A percentile compares a stretch with the other conserved stretches of the same genome.
phyloP scores from a whole-genome alignment of 1,140 invertebrate genomes.

The Hylyphantes graminicola region DNA sequence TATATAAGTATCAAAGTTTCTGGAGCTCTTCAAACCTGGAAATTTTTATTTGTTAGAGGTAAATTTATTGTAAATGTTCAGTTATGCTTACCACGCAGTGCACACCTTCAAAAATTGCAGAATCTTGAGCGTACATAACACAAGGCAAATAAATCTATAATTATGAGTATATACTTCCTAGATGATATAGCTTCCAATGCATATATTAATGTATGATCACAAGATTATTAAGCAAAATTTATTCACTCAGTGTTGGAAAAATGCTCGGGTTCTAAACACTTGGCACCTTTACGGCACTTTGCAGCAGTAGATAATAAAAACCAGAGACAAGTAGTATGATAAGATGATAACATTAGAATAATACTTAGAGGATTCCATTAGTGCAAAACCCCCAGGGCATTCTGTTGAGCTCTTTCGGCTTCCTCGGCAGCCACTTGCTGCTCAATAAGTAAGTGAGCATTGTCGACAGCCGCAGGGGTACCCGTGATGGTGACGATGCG shows the following conservation, averaged over 20 bases:
- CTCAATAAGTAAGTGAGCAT: slow-evolving; percentile 93
- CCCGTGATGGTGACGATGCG: slow-evolving; percentile 96
- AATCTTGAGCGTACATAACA: slow-evolving; percentile 34
- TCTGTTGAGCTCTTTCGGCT: slow-evolving; percentile 89
- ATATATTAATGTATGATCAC: slow-evolving; percentile 39
- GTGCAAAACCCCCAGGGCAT: slow-evolving; percentile 65
- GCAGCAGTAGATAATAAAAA: slow-evolving; percentile 41
- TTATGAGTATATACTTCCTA: slow-evolving; percentile 25
- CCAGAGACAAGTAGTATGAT: slow-evolving; percentile 35
- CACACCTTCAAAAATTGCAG: slow-evolving; percentile 1
- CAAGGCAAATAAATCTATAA: slow-evolving; percentile 34
- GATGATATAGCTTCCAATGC: slow-evolving; percentile 39
- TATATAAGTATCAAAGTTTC: background rate
- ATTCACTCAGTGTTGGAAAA: slow-evolving; percentile 17
- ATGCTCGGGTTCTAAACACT: slow-evolving; percentile 42
- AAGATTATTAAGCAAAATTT: slow-evolving; percentile 28
- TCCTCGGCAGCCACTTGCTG: slow-evolving; percentile 95
- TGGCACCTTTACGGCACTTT: slow-evolving; percentile 31
- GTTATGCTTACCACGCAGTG: background rate
- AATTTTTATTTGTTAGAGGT: background rate
- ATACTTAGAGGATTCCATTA: slow-evolving; percentile 46
- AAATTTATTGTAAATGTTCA: background rate
- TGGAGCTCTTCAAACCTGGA: too few relatives aligned
- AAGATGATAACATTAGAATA: slow-evolving; percentile 23
- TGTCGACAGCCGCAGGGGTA: slow-evolving; percentile 84